Percentiles rank a stretch among this genome's conserved stretches.
These are phyloP conservation scores for Xyrauchen texanus DNA, from an alignment of 2,113 vertebrate genomes.

Conservation along the genomic window DNA sequence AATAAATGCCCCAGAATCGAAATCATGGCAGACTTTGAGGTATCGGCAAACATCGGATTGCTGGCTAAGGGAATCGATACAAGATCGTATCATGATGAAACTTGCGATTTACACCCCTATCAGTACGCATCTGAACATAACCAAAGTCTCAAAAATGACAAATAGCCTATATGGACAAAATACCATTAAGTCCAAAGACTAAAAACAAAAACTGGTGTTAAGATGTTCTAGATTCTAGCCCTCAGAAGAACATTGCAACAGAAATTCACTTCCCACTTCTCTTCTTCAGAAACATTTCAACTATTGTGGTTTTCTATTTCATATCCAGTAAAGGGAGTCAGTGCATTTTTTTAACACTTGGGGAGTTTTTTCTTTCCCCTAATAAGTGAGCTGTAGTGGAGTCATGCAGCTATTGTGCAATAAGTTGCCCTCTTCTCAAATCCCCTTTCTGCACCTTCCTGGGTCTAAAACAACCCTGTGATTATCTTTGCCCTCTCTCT, in stretches of 20 bases:
- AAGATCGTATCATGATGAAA: too few species aligned
- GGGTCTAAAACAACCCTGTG: slow-evolving; percentile 12
- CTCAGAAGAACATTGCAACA: neutral
- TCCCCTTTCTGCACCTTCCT: neutral
- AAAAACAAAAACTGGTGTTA: neutral
- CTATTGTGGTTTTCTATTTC: slow-evolving; percentile 44
- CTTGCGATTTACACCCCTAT: too few species aligned
- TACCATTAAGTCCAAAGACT: too few species aligned
- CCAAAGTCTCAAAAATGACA: too few species aligned
- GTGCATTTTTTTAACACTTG: neutral
- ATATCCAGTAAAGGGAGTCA: slow-evolving; percentile 3
- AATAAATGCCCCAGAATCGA: too few species aligned
- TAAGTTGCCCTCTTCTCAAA: neutral
- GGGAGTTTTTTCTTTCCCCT: slow-evolving; percentile 2
- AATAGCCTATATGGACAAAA: too few species aligned
- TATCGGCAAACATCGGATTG: too few species aligned
- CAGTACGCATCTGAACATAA: too few species aligned
- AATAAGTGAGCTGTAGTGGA: slow-evolving; percentile 8
- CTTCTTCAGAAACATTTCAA: slow-evolving; percentile 14
- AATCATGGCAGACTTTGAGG: too few species aligned
- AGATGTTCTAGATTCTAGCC: neutral
- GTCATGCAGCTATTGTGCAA: slow-evolving; percentile 19
- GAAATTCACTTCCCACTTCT: neutral
- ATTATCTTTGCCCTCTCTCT: neutral
- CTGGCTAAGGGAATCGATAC: too few species aligned